These are phyloP conservation scores for Spodoptera litura DNA, from an alignment of 1,140 invertebrate species.

Conservation along the genomic window DNA sequence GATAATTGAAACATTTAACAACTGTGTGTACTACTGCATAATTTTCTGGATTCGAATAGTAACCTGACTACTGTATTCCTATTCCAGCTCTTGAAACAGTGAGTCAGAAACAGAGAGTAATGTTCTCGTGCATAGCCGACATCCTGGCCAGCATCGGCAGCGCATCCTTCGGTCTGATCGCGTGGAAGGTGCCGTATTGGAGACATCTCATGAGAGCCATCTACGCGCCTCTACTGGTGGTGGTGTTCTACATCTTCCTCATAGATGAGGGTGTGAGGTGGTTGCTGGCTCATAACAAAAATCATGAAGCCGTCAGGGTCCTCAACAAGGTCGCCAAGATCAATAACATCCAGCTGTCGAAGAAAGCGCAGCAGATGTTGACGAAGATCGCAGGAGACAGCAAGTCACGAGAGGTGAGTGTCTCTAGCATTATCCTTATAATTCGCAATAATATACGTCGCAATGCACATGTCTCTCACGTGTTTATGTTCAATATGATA, in stretches of 20 bases:
- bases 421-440: too few species aligned
- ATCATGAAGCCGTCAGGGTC: conserved; percentile 88
- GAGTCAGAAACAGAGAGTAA: conserved; percentile 75
- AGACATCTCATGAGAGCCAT: conserved; percentile 89
- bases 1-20: too few species aligned
- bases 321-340: conserved; percentile 89
- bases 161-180: conserved; percentile 89
- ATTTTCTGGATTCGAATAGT: neutral
- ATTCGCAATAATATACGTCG: too few species aligned
- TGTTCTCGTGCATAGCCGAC: conserved; percentile 76
- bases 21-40: too few species aligned
- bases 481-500: neutral
- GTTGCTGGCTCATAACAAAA: conserved; percentile 90
- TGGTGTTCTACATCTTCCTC: conserved; percentile 88
- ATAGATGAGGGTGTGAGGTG: conserved; percentile 90
- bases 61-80: neutral
- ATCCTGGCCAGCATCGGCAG: conserved; percentile 87
- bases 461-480: neutral
- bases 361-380: conserved; percentile 85
- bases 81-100: conserved; percentile 75
- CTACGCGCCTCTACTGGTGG: conserved; percentile 89
- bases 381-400: conserved; percentile 67
- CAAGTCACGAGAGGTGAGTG: conserved; percentile 64
- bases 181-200: conserved; percentile 91
- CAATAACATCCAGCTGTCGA: conserved; percentile 88